Evolutionary conservation across 2,797 vertebrate species (phyloP).

Genomic region (Parambassis ranga): DNA sequence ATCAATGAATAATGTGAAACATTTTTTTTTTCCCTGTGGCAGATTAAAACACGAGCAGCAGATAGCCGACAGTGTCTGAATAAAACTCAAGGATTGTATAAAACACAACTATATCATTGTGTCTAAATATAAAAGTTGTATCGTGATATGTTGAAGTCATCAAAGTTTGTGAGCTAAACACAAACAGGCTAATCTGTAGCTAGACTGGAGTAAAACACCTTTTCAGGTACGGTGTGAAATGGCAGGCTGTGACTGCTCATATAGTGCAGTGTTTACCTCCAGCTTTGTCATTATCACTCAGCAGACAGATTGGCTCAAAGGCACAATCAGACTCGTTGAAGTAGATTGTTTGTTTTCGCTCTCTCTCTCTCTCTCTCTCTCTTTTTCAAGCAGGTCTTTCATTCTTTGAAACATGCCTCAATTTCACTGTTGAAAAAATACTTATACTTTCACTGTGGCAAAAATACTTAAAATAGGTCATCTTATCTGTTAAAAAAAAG

Average conservation of each 20-base stretch:
- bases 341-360: conserved; percentile 49
- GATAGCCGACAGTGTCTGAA: no score
- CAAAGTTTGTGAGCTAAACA: conserved; percentile 1
- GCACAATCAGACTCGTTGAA: conserved; percentile 54
- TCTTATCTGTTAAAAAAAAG: conserved; percentile 6
- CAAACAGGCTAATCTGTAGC: conserved; percentile 16
- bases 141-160: conserved; percentile 14
- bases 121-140: not conserved
- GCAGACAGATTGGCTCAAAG: conserved; percentile 59
- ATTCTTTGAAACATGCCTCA: conserved; percentile 6
- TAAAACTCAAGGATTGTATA: no score
- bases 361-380: conserved; percentile 8
- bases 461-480: conserved; percentile 7
- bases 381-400: conserved; percentile 21
- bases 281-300: conserved; percentile 55
- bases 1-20: conserved; percentile 6
- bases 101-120: no score
- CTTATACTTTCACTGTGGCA: not conserved
- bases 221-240: conserved; percentile 35
- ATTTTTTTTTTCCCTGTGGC: not conserved
- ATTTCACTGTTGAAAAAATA: conserved; percentile 33
- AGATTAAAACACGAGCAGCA: conserved; percentile 5
- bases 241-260: conserved; percentile 51
- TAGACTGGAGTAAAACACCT: conserved; percentile 25
- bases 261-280: conserved; percentile 51